Conservation (phyloP, 2,113 vertebrate species). For the Spheniscus mendiculus region DNA sequence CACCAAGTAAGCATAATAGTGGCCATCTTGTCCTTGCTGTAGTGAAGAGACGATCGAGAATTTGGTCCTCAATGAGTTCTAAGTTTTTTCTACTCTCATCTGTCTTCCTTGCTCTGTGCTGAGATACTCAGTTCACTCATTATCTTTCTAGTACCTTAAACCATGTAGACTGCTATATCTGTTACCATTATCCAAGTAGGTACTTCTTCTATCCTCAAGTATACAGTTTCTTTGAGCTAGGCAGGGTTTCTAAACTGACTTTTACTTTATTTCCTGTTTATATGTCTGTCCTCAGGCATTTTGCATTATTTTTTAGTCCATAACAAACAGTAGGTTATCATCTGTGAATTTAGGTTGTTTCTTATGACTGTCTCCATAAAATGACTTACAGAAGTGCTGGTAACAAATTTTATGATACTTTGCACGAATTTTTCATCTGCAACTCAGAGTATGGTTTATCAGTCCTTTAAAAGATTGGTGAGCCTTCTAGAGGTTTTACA, state of each 20-base stretch:
- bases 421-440: background rate
- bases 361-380: background rate
- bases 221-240: background rate
- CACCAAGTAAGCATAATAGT: background rate
- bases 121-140: background rate
- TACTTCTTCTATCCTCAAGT: rapidly evolving
- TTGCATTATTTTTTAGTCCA: background rate
- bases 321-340: background rate
- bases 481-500: background rate
- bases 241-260: background rate
- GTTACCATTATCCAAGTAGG: background rate
- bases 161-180: background rate
- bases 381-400: background rate
- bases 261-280: background rate
- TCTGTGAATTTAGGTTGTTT: background rate
- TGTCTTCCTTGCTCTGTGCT: background rate
- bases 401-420: background rate
- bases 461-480: background rate
- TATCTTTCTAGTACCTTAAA: background rate
- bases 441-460: background rate
- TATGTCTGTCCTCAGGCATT: background rate
- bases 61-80: background rate
- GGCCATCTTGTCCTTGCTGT: background rate
- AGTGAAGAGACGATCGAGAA: background rate
- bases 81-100: background rate